Conservation (phyloP, 2,113 vertebrate genomes). For the Emydocephalus ijimae region DNA sequence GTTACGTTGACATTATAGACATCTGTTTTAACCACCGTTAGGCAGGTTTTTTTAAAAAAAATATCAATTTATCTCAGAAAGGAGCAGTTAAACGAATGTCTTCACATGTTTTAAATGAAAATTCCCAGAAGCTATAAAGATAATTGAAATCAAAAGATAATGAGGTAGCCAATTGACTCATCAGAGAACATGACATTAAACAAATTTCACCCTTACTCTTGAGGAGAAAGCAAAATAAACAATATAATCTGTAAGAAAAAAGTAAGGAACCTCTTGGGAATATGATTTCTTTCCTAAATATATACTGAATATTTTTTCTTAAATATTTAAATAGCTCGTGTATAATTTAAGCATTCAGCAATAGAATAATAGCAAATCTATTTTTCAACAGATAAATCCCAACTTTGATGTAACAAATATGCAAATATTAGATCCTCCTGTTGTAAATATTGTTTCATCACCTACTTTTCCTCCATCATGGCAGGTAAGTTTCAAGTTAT, state of each 20-base stretch:
- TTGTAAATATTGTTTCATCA: constrained; percentile 72
- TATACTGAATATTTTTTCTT: not conserved
- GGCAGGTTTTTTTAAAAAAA: not conserved
- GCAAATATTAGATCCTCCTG: constrained; percentile 70
- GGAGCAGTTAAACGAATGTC: not conserved
- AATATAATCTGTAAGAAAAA: not conserved
- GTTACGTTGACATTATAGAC: not conserved
- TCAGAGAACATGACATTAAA: not conserved
- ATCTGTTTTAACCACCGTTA: not conserved
- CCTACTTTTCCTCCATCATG: constrained; percentile 53
- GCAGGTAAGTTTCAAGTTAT: constrained; percentile 60
- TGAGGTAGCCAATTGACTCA: not conserved
- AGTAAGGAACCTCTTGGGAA: not conserved
- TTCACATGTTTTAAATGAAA: not conserved
- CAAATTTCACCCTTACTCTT: not conserved
- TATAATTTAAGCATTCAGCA: constrained; percentile 20
- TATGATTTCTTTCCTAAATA: not conserved
- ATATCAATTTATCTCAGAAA: not conserved
- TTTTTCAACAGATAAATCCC: constrained; percentile 78
- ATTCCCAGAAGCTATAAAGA: not conserved
- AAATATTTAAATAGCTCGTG: not conserved
- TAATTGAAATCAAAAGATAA: not conserved
- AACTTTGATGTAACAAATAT: constrained; percentile 73
- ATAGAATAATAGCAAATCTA: not conserved
- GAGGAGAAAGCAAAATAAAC: not conserved